Base-by-base conservation (phyloP, 2,113 vertebrate genomes). In the Nothocercus nigrocapillus region DNA sequence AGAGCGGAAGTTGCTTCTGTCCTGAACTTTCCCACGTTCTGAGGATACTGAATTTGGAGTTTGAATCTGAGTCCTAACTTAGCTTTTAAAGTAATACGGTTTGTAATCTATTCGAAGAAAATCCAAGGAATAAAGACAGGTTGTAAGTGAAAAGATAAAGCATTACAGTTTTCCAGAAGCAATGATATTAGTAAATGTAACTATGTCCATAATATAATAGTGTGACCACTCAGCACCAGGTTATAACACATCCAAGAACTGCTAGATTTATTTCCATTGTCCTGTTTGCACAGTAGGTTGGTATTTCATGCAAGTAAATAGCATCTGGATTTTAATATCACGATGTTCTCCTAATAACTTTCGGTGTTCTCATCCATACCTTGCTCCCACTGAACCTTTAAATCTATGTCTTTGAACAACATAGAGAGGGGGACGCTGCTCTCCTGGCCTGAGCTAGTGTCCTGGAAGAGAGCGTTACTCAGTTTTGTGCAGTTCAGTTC, bases 321-420 rank as follows among this genome's bases (percentile, higher is more conserved):
- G 6, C 13, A 47, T 13, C 61, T 72, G 64, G 11, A 78, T 72
- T 81, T 54, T 40, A 44, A 36, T 7, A 53, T 61, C 54, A 34
- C 10, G 5, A 36, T 80, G 3, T n/a, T n/a, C 44, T 32, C 16
- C 63, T 95, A 97, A 75, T 24, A 89, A 54, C 61, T n/a, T 4
- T 17, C 22, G 0, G 30, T 58, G 27, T 24, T 81, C 12, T 86
- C 89, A 7, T 93, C 91, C 42, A 28, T 10, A 8, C 24, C 66
- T 20, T 97, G 17, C 54, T 98, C 97, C 97, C 97, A 98, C 72
- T 96, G 95, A 42, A 98, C 89, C 1, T 94, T 98, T 59, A 98
- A 87, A 64, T 96, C 97, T 97, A 98, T 51, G n/a, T 93, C 96
- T 88, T 85, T 96, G 94, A 98, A 98, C 5, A 98, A 70, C 28